Percentiles rank a stretch among this genome's conserved stretches.
phyloP scores from a whole-genome alignment of 2,888 invertebrate species.

The Apamea epomidion region DNA sequence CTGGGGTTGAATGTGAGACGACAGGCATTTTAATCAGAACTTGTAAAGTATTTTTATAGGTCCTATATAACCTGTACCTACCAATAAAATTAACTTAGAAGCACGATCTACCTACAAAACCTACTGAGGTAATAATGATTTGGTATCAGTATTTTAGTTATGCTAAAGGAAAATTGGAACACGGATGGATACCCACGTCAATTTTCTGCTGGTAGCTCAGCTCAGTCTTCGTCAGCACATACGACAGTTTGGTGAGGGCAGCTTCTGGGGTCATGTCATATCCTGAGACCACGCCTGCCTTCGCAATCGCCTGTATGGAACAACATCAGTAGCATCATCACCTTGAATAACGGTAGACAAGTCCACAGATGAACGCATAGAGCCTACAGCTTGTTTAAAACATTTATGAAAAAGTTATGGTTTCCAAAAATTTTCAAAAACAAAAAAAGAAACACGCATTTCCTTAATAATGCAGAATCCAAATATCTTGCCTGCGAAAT shows the following conservation, averaged over 20 bases:
- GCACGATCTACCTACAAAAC: too few relatives aligned
- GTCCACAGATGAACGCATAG: too few relatives aligned
- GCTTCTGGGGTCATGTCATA: conserved; percentile 98
- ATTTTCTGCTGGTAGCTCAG: conserved; percentile 92
- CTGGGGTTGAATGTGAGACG: neutral
- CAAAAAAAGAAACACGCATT: too few relatives aligned
- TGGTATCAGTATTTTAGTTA: neutral
- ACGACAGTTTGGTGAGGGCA: conserved; percentile 97
- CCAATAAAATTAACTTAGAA: too few relatives aligned
- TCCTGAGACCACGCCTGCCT: conserved; percentile 94
- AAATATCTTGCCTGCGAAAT: neutral
- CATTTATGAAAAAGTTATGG: neutral
- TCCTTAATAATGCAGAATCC: neutral
- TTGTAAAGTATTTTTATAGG: neutral
- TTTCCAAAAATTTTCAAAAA: neutral
- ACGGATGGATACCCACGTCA: conserved; percentile 82
- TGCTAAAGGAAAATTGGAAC: neutral
- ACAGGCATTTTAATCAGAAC: neutral
- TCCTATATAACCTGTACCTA: too few relatives aligned
- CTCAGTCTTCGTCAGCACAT: conserved; percentile 95
- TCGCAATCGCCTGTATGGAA: conserved; percentile 83
- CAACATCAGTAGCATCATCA: neutral
- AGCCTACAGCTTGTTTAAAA: neutral
- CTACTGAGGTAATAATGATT: too few relatives aligned
- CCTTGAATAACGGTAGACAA: neutral